Evolutionary conservation across 2,113 vertebrate species (phyloP).

Genomic region (Coryphaenoides rupestris): DNA sequence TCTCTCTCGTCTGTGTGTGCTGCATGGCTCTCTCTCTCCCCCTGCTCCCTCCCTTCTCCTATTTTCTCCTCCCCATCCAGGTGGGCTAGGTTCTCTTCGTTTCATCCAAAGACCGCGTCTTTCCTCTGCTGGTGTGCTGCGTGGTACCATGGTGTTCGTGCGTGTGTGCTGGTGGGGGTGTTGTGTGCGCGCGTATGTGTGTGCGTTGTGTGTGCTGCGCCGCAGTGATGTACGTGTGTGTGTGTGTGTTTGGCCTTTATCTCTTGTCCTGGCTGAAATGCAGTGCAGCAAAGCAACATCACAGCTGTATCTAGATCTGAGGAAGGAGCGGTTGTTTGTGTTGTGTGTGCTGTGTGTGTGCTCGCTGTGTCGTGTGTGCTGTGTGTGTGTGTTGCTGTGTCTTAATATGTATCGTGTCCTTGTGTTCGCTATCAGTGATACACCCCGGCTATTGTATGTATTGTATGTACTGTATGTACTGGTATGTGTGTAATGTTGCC

Average conservation of each 20-base stretch:
- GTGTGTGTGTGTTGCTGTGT: constrained; percentile 14
- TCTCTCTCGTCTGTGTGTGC: constrained; percentile 6
- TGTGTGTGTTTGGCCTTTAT: constrained; percentile 24
- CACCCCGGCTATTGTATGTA: background rate
- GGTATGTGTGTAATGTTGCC: constrained; percentile 18
- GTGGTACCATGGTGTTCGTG: constrained; percentile 15
- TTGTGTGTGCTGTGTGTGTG: constrained; percentile 15
- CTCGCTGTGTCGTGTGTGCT: background rate
- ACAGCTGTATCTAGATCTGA: constrained; percentile 39
- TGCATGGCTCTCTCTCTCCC: constrained; percentile 27
- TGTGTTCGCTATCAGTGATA: background rate
- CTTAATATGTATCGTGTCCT: background rate
- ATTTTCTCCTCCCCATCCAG: constrained; percentile 39
- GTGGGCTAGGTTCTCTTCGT: constrained; percentile 62
- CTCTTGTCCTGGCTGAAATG: constrained; percentile 24
- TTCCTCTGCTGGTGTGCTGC: constrained; percentile 26
- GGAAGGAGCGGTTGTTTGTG: constrained; percentile 14
- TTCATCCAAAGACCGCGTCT: constrained; percentile 31
- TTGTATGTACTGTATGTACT: background rate
- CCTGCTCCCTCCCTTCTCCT: constrained; percentile 24
- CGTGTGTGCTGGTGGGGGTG: constrained; percentile 17
- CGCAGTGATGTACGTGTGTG: constrained; percentile 1
- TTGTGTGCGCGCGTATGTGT: constrained; percentile 10
- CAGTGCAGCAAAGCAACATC: constrained; percentile 49
- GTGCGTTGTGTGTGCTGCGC: constrained; percentile 9